A percentile compares a stretch with the other conserved stretches of the same genome.
These are phyloP conservation scores for Smittia aterrima DNA, from an alignment of 2,888 invertebrate species.

Conservation along the genomic window DNA sequence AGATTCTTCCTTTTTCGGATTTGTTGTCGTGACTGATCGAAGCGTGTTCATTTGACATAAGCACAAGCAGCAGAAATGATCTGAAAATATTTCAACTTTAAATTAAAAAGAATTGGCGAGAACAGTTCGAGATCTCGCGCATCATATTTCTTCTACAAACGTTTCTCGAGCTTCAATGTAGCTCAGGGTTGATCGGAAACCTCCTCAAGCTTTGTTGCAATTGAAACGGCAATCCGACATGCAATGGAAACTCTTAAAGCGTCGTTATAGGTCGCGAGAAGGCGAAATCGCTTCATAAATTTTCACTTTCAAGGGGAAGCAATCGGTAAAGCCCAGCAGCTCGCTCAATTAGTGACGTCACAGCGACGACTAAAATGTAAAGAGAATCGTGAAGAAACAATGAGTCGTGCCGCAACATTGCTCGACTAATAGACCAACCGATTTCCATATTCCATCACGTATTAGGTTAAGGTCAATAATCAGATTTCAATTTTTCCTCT, in stretches of 20 bases:
- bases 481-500: neutral
- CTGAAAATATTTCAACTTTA: neutral
- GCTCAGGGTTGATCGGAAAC: neutral
- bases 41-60: too few relatives aligned
- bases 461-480: constrained; percentile 35
- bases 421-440: neutral
- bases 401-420: neutral
- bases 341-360: neutral
- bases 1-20: too few relatives aligned
- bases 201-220: neutral
- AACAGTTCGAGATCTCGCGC: neutral
- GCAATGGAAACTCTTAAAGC: too few relatives aligned
- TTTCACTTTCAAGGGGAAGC: constrained; percentile 13
- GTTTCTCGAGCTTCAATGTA: neutral
- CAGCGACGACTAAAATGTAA: neutral
- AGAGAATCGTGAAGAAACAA: neutral
- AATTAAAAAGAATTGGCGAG: neutral
- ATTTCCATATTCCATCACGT: constrained; percentile 6
- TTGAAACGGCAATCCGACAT: neutral
- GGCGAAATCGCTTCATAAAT: neutral
- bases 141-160: neutral
- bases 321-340: neutral
- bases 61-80: neutral
- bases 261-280: too few relatives aligned
- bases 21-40: too few relatives aligned